Evolutionary conservation across 2,797 vertebrate genomes (phyloP), one percentile per base, ranked within the genome.

Genomic region (Tokudaia muenninki): DNA sequence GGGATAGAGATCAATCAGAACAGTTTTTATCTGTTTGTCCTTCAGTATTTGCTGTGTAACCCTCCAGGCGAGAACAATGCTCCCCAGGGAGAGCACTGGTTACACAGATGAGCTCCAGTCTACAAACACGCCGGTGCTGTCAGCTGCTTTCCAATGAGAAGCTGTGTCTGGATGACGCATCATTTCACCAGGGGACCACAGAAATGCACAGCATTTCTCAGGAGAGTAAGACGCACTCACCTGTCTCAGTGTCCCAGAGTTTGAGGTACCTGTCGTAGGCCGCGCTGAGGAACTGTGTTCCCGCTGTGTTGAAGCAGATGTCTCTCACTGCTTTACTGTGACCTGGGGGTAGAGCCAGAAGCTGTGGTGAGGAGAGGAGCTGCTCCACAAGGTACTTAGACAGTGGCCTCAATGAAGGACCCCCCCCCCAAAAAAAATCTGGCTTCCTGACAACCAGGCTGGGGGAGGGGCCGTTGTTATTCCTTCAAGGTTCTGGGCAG

Each of bases 281-380:
- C 11, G 99, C 99, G 2, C 99, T 99, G 93, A 99, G 99, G 97
- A 99, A 99, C 97, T 98, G 99, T 16, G 99, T 99, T 16, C 99
- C 99, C 1, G 96, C 98, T 96, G 99, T 99, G 97, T 99, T 99
- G 97, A 99, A 99, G 98, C 99, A 99, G 98, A 99, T 99, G 98
- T 99, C 99, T 97, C 99, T 98, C 95, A 99, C 99, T 29, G 99
- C 99, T 99, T 99, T 99, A 98, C 99, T 99, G 98, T 99, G 99
- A 82, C 99, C 99, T 99, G 90, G 82, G 91, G 87, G 97, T 0
- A 97, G 92, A 97, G 59, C 52, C 92, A 96, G 92, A 84, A 11
- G 50, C 0, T 1, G 3, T 37, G 22, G 55, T 31, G 81, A 95
- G 41, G 37, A 86, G 80, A 92, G 75, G 70, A 26, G 17, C 52